Evolutionary conservation across 2,888 invertebrate genomes (phyloP).

Genomic region (Nymphalis c-album): DNA sequence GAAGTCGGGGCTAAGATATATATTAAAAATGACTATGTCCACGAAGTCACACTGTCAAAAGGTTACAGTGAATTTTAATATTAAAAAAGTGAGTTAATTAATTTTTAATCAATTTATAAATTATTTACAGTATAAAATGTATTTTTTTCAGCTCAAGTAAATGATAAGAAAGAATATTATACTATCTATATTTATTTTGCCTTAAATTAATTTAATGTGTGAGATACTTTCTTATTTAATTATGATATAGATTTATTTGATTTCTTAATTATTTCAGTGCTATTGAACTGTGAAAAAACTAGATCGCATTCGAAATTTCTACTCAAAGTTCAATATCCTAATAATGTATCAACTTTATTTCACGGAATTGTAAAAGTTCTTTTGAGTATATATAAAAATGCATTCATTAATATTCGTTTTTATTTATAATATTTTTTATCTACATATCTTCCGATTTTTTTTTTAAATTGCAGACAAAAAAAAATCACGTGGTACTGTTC

Average conservation of each 20-base stretch:
- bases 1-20: too few species aligned
- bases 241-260: neutral
- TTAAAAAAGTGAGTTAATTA: too few species aligned
- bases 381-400: neutral
- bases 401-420: neutral
- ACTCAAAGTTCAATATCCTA: conserved; percentile 29
- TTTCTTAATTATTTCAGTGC: conserved; percentile 18
- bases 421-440: neutral
- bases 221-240: conserved; percentile 6
- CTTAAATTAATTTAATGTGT: neutral
- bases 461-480: neutral
- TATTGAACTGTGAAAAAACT: conserved; percentile 27
- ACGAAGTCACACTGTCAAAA: too few species aligned
- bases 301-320: conserved; percentile 18
- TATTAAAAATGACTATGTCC: too few species aligned
- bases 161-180: too few species aligned
- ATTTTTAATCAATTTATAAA: too few species aligned
- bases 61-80: too few species aligned
- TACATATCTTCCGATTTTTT: neutral
- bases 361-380: conserved; percentile 20
- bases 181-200: too few species aligned
- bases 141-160: too few species aligned
- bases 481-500: neutral
- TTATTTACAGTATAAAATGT: too few species aligned
- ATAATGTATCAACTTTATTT: conserved; percentile 21